Conservation (phyloP, 1,140 invertebrate species). For the Bathynomus jamesi region DNA sequence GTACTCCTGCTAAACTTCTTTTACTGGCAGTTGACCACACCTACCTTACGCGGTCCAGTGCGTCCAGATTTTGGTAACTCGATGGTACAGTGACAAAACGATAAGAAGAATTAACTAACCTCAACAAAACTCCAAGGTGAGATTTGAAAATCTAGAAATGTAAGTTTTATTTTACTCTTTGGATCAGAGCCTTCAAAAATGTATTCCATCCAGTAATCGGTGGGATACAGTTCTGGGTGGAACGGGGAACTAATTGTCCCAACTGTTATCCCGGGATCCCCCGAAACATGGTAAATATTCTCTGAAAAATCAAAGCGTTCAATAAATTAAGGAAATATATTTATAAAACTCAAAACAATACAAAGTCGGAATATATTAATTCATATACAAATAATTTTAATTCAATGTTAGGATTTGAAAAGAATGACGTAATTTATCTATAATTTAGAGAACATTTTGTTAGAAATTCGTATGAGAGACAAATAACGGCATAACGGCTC, state of each 20-base stretch:
- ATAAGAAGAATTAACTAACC: too few relatives aligned
- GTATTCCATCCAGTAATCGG: constrained; percentile 60
- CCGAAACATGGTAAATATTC: constrained; percentile 54
- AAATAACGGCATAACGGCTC: too few relatives aligned
- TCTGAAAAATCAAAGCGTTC: constrained; percentile 45
- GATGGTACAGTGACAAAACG: too few relatives aligned
- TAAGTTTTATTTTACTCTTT: constrained; percentile 53
- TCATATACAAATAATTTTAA: not conserved
- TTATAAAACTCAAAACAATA: not conserved
- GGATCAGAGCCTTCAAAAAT: constrained; percentile 50
- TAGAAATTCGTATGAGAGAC: too few relatives aligned
- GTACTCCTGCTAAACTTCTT: too few relatives aligned
- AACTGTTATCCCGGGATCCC: constrained; percentile 40
- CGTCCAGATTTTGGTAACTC: too few relatives aligned
- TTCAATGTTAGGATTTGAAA: not conserved
- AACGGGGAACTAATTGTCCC: constrained; percentile 56
- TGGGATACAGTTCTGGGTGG: constrained; percentile 60
- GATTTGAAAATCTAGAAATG: constrained; percentile 63
- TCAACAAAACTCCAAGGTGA: constrained; percentile 60
- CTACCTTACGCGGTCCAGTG: too few relatives aligned
- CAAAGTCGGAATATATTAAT: not conserved
- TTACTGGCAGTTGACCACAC: too few relatives aligned
- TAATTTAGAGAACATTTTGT: too few relatives aligned
- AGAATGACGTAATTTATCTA: not conserved
- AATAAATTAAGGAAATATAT: not conserved